Base-by-base conservation (phyloP, 2,888 invertebrate species). In the Oscheius sp. region DNA sequence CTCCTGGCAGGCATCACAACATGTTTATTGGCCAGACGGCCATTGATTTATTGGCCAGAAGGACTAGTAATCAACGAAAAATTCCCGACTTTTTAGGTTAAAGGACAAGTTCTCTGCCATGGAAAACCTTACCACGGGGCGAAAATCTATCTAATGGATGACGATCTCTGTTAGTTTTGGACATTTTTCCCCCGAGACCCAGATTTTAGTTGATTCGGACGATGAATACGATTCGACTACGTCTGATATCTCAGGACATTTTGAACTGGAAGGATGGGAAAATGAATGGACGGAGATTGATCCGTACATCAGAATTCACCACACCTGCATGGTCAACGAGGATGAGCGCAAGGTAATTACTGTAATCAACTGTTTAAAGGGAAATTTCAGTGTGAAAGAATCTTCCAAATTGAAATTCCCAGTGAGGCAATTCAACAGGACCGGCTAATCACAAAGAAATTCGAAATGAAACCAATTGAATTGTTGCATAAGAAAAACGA, bases 201-300 rank as follows among this genome's bases (percentile, higher is more conserved):
- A n/a, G n/a, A 41, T 21, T 61, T 35, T 18, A 41, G 23, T 63
- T 12, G 23, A 63, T 3, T 23, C 63, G n/a, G 63, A 63, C 21
- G 63, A 63, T 25, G 7, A 21, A 23, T 45, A 43, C 13, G 46
- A 43, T 16, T 12, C 43, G 16, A 45, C 46, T 2, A 3, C 6
- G 6, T n/a, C 46, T 13, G 21, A 63, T n/a, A 7, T 9, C 21
- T 41, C n/a, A 1, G 63, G 63, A 45, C 5, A 7, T 9, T 63
- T 41, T 9, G 6, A 45, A 45, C 23, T 63, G 18, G 63, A 63
- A 43, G 63, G 63, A n/a, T 45, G 43, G 18, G 63, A 63, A 16
- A 25, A 21, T 1, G 63, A 63, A 21, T 6, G 18, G 3, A 16
- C 7, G 21, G 45, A 43, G 9, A 63, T 63, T 45, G 63, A 63